Evolutionary conservation across 2,113 vertebrate species (phyloP), one percentile per base, ranked within the genome.

Genomic region (Camelus dromedarius): DNA sequence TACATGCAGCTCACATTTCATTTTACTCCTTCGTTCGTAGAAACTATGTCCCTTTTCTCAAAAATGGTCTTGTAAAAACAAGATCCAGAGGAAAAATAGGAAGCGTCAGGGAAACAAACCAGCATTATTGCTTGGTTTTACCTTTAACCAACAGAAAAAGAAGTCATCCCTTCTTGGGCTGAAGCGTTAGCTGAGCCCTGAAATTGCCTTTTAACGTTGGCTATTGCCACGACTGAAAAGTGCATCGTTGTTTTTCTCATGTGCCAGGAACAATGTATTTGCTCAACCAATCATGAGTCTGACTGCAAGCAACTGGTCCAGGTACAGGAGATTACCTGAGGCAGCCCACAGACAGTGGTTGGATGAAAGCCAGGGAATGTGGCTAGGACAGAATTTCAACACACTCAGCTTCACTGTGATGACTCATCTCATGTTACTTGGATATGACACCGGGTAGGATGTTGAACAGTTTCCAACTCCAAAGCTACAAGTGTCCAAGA

Each of bases 171-270:
- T 96, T 94, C 12, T 93, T 13, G 90, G 48, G 54, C 18, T 92
- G 20, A 86, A 79, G 62, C 4, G 91, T 97, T 42, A 89, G 7
- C 64, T 75, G 70, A 20, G 38, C 30, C 42, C 26, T 95, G 46
- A 93, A 97, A 96, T 62, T 96, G 24, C 8, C 48, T 77, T 97
- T 98, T 86, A 95, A 91, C 38, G 0, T 60, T 8, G 66, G 2
- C 32, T 64, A 20, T 89, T 89, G 11, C 56, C 76, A 73, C 5
- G 81, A 58, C 32, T 97, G 38, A 93, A 97, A 95, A 96, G 83
- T 94, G 96, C 18, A 28, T 96, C n/a, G 0, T 92, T 95, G 76
- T 96, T 98, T 97, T 81, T 91, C 48, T 91, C 9, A 28, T 35
- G 19, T 95, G 35, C 11, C 69, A 96, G 38, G 82, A 97, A 93